Percentiles rank a stretch among this genome's conserved stretches.
Evolutionary conservation across 2,797 vertebrate species (phyloP).

Genomic region (Acridotheres tristis): DNA sequence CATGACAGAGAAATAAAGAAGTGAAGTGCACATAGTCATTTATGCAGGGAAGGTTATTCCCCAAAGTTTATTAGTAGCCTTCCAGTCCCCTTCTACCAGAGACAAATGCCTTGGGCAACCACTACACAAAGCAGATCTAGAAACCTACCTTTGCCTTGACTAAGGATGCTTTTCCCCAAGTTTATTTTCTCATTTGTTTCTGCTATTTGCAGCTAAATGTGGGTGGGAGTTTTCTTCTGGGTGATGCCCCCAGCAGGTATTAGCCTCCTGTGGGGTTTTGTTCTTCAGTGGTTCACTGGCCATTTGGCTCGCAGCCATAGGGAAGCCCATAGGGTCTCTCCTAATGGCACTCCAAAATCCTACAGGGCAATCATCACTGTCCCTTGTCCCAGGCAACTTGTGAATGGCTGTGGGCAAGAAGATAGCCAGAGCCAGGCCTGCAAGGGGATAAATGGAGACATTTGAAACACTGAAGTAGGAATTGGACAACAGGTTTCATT

Average conservation of each 20-base stretch:
- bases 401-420: not conserved
- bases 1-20: conserved; percentile 3
- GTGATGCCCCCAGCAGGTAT: not conserved
- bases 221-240: not conserved
- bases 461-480: not conserved
- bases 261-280: not conserved
- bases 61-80: not conserved
- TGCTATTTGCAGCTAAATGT: not conserved
- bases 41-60: not conserved
- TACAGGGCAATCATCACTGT: not conserved
- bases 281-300: not conserved
- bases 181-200: not conserved
- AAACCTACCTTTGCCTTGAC: not conserved
- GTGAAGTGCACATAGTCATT: not conserved
- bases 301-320: not conserved
- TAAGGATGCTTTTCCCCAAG: not conserved
- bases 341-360: not conserved
- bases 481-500: not conserved
- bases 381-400: not conserved
- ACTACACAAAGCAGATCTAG: not conserved
- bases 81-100: not conserved
- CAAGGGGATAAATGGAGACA: not conserved
- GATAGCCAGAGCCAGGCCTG: not conserved
- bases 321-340: not conserved
- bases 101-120: not conserved